phyloP scores from a whole-genome alignment of 2,797 vertebrate species.

The Intellagama lesueurii region DNA sequence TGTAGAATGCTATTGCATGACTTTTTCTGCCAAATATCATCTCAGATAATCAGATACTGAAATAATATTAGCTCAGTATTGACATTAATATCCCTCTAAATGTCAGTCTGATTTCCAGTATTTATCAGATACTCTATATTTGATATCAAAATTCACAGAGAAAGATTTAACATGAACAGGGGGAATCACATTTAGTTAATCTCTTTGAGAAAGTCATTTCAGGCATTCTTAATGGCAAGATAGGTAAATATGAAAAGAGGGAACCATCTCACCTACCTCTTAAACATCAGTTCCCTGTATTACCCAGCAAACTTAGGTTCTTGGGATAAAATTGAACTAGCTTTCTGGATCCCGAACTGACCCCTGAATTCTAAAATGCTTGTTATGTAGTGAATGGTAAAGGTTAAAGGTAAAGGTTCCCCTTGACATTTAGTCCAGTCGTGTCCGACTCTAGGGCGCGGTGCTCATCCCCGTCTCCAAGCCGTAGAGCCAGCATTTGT shows the following conservation, averaged over 20 bases:
- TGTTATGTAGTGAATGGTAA: not conserved
- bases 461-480: too few relatives aligned
- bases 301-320: not conserved
- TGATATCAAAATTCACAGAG: not conserved
- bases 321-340: not conserved
- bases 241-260: too few relatives aligned
- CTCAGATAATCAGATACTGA: not conserved
- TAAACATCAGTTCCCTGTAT: not conserved
- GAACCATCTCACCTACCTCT: not conserved
- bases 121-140: not conserved
- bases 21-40: too few relatives aligned
- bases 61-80: not conserved
- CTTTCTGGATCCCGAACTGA: not conserved
- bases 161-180: not conserved
- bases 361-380: not conserved
- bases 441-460: too few relatives aligned
- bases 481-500: too few relatives aligned
- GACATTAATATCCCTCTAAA: not conserved
- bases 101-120: not conserved
- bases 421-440: too few relatives aligned
- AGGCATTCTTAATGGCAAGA: too few relatives aligned
- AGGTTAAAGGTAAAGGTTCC: too few relatives aligned
- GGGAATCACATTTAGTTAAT: too few relatives aligned
- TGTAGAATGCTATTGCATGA: too few relatives aligned
- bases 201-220: not conserved